phyloP scores from a whole-genome alignment of 2,113 vertebrate genomes.

The Hystrix cristata region DNA sequence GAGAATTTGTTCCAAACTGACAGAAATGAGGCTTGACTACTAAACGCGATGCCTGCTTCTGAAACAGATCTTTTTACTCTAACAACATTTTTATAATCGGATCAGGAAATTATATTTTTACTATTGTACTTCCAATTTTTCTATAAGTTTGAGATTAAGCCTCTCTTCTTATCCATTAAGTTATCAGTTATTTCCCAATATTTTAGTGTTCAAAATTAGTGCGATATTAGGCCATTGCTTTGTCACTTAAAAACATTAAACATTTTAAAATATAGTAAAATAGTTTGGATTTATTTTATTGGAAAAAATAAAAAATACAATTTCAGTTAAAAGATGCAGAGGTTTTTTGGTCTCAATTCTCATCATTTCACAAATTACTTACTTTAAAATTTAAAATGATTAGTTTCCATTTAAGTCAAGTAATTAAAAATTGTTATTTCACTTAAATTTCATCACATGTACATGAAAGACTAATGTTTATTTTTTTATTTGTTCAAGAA shows the following conservation, averaged over 20 bases:
- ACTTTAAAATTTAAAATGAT: neutral
- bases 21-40: neutral
- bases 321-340: neutral
- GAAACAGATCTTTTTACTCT: neutral
- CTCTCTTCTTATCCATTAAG: neutral
- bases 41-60: neutral
- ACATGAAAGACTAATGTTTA: neutral
- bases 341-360: neutral
- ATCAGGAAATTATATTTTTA: neutral
- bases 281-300: neutral
- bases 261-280: slow-evolving; percentile 8
- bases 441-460: neutral
- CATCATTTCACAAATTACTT: neutral
- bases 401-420: neutral
- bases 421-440: neutral
- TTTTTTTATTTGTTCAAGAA: slow-evolving; percentile 19
- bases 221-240: neutral
- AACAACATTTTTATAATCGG: neutral
- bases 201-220: neutral
- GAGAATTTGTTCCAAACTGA: neutral
- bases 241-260: neutral
- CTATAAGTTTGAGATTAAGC: neutral
- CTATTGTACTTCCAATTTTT: neutral
- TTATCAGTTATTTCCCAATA: neutral
- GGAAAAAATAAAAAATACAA: slow-evolving; percentile 2